Evolutionary conservation across 2,113 vertebrate genomes (phyloP).

Genomic region (Malaclemys terrapin): DNA sequence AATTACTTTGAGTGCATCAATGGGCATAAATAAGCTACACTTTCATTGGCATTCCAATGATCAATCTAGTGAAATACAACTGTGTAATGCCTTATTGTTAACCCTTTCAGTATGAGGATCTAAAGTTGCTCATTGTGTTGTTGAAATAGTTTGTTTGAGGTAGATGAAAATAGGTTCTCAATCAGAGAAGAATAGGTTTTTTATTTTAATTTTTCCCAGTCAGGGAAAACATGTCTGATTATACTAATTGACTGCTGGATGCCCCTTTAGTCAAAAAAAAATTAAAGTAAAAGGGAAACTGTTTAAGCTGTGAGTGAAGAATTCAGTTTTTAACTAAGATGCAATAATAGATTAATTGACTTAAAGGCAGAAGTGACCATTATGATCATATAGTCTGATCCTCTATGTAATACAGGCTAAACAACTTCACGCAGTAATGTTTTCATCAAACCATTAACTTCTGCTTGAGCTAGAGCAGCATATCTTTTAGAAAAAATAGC

Average conservation of each 20-base stretch:
- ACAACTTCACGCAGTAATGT: slow-evolving; percentile 30
- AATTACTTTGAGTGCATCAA: slow-evolving; percentile 41
- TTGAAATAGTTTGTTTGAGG: background rate
- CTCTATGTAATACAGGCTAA: background rate
- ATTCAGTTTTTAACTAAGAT: background rate
- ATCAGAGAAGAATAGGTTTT: background rate
- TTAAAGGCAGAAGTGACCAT: slow-evolving; percentile 22
- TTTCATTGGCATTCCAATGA: slow-evolving; percentile 40
- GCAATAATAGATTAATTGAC: background rate
- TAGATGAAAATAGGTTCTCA: background rate
- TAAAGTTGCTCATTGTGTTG: background rate
- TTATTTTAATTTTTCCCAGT: background rate
- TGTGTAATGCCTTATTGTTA: background rate
- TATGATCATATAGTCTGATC: slow-evolving; percentile 23
- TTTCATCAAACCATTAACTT: background rate
- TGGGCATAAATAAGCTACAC: slow-evolving; percentile 31
- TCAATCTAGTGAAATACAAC: background rate
- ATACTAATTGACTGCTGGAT: background rate
- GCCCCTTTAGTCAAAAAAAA: background rate
- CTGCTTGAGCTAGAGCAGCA: background rate
- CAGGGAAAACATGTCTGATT: background rate
- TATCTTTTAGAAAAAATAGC: background rate
- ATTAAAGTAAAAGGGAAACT: background rate
- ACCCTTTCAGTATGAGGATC: background rate
- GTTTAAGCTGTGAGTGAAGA: slow-evolving; percentile 1